These are phyloP conservation scores for Eueides isabella DNA, from an alignment of 1,140 invertebrate species.

Conservation along the genomic window DNA sequence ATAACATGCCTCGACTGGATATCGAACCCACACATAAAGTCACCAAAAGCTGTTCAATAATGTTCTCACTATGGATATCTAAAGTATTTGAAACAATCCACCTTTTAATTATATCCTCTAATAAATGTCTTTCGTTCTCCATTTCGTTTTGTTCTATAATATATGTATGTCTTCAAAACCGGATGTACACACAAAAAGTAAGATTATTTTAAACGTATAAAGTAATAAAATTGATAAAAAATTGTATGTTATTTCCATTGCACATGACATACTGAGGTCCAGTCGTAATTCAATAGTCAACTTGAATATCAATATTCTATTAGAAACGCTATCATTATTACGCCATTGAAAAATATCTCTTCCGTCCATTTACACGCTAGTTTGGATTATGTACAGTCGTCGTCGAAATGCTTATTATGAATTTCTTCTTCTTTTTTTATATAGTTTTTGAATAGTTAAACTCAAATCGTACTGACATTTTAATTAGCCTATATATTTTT, in stretches of 20 bases:
- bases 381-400: not conserved
- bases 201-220: not conserved
- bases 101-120: not conserved
- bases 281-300: slow-evolving; percentile 20
- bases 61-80: not conserved
- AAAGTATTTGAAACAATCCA: not conserved
- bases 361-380: slow-evolving; percentile 21
- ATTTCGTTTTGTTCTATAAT: too few relatives aligned
- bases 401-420: not conserved
- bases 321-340: slow-evolving; percentile 24
- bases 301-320: slow-evolving; percentile 25
- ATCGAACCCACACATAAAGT: too few relatives aligned
- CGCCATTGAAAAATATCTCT: slow-evolving; percentile 23
- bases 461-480: too few relatives aligned
- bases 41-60: not conserved
- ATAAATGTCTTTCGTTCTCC: too few relatives aligned
- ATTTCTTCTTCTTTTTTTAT: not conserved
- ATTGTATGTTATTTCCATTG: not conserved
- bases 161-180: not conserved
- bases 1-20: too few relatives aligned
- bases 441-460: not conserved
- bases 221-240: slow-evolving; percentile 11
- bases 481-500: too few relatives aligned
- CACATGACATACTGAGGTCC: not conserved
- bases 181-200: not conserved